phyloP scores from a whole-genome alignment of 2,888 invertebrate species.

The Catocala nupta region DNA sequence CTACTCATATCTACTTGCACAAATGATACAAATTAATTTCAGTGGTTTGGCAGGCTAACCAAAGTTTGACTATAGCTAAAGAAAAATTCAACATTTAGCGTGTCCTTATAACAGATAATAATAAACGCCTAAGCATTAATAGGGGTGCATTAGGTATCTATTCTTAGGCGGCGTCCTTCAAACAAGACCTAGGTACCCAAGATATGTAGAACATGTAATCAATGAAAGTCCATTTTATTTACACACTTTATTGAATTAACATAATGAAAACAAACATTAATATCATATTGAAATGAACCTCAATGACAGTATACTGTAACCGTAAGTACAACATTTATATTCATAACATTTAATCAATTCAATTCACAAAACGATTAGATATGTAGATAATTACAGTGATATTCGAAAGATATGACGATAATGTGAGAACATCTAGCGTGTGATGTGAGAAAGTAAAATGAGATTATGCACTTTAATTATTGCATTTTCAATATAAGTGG shows the following conservation, averaged over 20 bases:
- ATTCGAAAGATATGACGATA: conserved; percentile 77
- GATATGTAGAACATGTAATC: conserved; percentile 2
- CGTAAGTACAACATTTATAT: conserved; percentile 85
- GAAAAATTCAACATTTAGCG: too few relatives aligned
- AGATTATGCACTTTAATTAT: conserved; percentile 32
- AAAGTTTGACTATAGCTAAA: too few relatives aligned
- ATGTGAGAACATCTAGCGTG: conserved; percentile 59
- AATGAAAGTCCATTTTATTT: conserved; percentile 71
- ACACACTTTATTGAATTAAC: conserved; percentile 88
- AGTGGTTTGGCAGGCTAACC: too few relatives aligned
- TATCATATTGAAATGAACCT: conserved; percentile 80
- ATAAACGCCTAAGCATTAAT: too few relatives aligned
- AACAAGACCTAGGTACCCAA: background rate
- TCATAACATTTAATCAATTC: conserved; percentile 82
- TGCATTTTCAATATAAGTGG: conserved; percentile 36
- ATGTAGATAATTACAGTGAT: conserved; percentile 83
- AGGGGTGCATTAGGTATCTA: background rate
- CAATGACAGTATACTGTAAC: conserved; percentile 83
- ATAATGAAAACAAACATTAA: conserved; percentile 85
- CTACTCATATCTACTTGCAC: too few relatives aligned
- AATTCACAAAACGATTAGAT: conserved; percentile 84
- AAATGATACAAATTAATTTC: too few relatives aligned
- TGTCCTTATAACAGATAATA: too few relatives aligned
- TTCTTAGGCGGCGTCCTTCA: background rate
- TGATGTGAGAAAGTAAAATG: conserved; percentile 43